Percentiles rank a stretch among this genome's conserved stretches.
These are phyloP conservation scores for Bufo gargarizans DNA, from an alignment of 2,113 vertebrate genomes.

Conservation along the genomic window DNA sequence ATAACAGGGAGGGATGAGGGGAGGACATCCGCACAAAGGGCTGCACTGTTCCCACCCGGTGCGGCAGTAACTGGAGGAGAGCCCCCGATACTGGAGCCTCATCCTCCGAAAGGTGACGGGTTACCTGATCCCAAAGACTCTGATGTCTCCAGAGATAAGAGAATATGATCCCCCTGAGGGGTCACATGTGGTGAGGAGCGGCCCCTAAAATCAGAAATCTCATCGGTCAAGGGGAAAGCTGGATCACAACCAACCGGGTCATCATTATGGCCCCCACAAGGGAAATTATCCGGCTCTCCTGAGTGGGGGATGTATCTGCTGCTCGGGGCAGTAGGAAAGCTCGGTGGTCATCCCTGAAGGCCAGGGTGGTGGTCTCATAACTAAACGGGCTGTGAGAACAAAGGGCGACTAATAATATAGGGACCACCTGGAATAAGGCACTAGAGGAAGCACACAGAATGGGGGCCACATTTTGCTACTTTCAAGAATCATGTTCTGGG, in stretches of 20 bases:
- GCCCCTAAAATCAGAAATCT: background rate
- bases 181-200: background rate
- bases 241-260: background rate
- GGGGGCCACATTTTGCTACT: too few species aligned
- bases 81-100: background rate
- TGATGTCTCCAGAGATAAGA: conserved; percentile 6
- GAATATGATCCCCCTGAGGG: background rate
- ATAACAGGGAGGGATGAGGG: conserved; percentile 23
- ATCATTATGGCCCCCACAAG: too few species aligned
- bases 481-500: too few species aligned
- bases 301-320: too few species aligned
- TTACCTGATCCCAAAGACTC: conserved; percentile 47
- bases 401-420: too few species aligned
- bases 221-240: background rate
- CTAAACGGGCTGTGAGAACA: too few species aligned
- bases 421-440: too few species aligned
- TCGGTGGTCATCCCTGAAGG: too few species aligned
- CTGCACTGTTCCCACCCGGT: conserved; percentile 23
- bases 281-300: too few species aligned
- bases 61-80: conserved; percentile 34
- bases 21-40: background rate
- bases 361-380: too few species aligned
- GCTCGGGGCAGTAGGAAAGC: too few species aligned
- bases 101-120: conserved; percentile 6
- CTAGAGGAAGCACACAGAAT: too few species aligned